Conservation (phyloP, 2,888 invertebrate species). For the Tineola bisselliella region DNA sequence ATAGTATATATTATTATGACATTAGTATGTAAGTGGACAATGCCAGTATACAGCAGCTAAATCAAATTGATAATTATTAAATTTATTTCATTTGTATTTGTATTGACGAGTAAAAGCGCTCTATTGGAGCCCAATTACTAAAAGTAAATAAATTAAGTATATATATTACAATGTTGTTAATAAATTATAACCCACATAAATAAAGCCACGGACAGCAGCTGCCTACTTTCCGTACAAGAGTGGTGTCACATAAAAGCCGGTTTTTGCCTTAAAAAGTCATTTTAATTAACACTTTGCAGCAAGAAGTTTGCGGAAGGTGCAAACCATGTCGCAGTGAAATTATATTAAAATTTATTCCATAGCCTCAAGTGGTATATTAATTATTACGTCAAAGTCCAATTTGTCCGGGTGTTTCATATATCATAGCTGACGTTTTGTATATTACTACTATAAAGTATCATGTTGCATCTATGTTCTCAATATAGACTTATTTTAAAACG, state of each 20-base stretch:
- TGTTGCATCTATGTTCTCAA: not conserved
- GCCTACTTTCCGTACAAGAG: not conserved
- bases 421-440: not conserved
- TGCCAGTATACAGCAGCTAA: too few relatives aligned
- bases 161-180: not conserved
- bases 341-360: not conserved
- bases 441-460: not conserved
- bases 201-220: not conserved
- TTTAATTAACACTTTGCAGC: not conserved
- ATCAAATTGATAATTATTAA: too few relatives aligned
- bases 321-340: not conserved
- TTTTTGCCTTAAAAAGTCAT: not conserved
- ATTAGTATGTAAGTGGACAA: too few relatives aligned
- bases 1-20: too few relatives aligned
- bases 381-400: not conserved
- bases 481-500: not conserved
- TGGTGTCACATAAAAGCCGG: not conserved
- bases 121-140: too few relatives aligned
- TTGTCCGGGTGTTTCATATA: not conserved
- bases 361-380: not conserved
- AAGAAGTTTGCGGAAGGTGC: not conserved
- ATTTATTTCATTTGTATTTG: too few relatives aligned
- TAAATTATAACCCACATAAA: not conserved
- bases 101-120: too few relatives aligned
- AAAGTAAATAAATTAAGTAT: too few relatives aligned